Evolutionary conservation across 2,888 invertebrate genomes (phyloP), one percentile per base, ranked within the genome.

Genomic region (Kuschelorhynchus macadamiae): DNA sequence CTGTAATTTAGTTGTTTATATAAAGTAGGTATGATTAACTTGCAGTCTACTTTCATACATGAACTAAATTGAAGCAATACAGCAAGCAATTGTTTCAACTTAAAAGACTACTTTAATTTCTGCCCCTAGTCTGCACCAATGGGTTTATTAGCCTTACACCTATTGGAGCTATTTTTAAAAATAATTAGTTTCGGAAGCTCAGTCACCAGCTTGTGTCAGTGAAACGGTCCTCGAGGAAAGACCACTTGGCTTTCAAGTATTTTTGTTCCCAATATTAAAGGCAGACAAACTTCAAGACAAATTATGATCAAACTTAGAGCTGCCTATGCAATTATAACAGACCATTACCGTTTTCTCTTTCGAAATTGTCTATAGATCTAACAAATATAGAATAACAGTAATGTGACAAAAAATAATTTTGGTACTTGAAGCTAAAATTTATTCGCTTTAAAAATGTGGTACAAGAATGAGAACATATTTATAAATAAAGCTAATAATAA

Each of bases 101-200:
- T n/a, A n/a, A n/a, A n/a, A n/a, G n/a, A n/a, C n/a, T n/a, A n/a
- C n/a, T n/a, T n/a, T n/a, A 25, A 25, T 25, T 5, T 25, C 25
- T 25, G 25, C 7, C 25, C 25, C 55, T 55, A 42, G 11, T 2
- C 36, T 36, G 4, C n/a, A 18, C 39, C 44, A 16, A 44, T 17
- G 17, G 33, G 36, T 52, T 20, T 33, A 8, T 17, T 16, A 72
- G 66, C 72, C 71, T 71, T 20, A 44, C 14, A 7, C 41, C 44
- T 16, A 18, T 16, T 20, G 20, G 62, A 70, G 74, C 72, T 79
- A 78, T 79, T 79, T 79, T 78, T 78, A 78, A 78, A 78, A 79
- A 79, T 79, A 79, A 79, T 79, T 79, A 79, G 79, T 79, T 78
- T 77, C 79, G 79, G 79, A 79, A 77, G 78, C 79, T 79, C 72